phyloP scores from a whole-genome alignment of 2,113 vertebrate genomes.

The Calyptommatus sinebrachiatus region DNA sequence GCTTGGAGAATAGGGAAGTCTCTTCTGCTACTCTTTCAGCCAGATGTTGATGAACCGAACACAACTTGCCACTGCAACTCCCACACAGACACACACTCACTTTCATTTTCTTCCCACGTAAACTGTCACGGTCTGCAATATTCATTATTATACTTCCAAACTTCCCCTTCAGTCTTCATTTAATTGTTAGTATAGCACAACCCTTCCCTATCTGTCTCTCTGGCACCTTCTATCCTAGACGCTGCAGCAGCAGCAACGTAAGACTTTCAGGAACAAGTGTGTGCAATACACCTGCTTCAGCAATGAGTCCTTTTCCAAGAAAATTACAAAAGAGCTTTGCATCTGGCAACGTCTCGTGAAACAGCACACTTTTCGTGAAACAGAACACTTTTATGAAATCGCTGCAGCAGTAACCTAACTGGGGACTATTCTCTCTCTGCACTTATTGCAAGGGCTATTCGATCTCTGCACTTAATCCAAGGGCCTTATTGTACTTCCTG shows the following conservation, averaged over 20 bases:
- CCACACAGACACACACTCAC: background rate
- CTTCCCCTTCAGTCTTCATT: background rate
- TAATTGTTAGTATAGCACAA: background rate
- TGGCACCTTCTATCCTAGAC: constrained; percentile 4
- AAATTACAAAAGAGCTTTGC: background rate
- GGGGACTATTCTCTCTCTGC: background rate
- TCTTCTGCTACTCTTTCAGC: background rate
- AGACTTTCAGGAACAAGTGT: background rate
- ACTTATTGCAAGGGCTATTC: background rate
- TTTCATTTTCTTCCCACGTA: background rate
- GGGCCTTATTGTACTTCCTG: too few species aligned
- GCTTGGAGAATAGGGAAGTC: background rate
- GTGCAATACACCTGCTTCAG: background rate
- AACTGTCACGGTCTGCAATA: background rate
- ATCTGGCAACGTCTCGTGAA: too few species aligned
- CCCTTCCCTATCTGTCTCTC: constrained; percentile 22
- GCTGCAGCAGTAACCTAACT: background rate
- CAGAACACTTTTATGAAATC: background rate
- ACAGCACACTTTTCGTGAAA: background rate
- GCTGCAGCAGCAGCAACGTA: constrained; percentile 9
- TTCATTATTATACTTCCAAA: background rate
- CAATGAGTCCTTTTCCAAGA: background rate
- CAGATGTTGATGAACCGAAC: background rate
- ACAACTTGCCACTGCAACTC: background rate
- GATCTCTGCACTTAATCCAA: background rate